Conservation (phyloP, 92 coral and sea anemone genomes). For the Virgularia gustaviana region DNA sequence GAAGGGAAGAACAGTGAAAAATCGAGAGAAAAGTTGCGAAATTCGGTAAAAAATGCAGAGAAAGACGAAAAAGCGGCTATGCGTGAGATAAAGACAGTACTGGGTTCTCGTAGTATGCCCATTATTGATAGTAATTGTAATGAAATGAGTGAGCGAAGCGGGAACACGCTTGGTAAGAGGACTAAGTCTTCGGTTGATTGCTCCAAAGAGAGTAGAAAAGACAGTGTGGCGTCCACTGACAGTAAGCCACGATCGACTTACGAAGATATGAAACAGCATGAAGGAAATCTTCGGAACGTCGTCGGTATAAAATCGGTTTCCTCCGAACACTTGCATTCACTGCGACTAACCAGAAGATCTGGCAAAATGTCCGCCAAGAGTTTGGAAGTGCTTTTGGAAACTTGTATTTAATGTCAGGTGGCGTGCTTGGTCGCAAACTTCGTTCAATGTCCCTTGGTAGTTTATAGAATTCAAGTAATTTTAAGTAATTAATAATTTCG, state of each 20-base stretch:
- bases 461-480: too few relatives aligned
- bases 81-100: background rate
- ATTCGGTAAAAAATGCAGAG: background rate
- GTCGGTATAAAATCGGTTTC: conserved; percentile 25
- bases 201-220: background rate
- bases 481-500: too few relatives aligned
- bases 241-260: background rate
- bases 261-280: conserved; percentile 3
- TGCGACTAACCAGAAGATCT: background rate
- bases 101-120: conserved; percentile 3
- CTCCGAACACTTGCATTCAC: conserved; percentile 21
- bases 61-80: background rate
- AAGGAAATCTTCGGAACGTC: conserved; percentile 6
- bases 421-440: too few relatives aligned
- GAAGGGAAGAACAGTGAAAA: background rate
- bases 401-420: conserved; percentile 25
- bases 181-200: background rate
- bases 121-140: background rate
- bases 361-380: conserved; percentile 5
- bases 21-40: background rate
- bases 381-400: conserved; percentile 26
- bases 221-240: background rate
- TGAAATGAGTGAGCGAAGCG: background rate
- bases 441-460: too few relatives aligned
- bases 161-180: background rate